These are phyloP conservation scores for Amazona vittata DNA, from an alignment of 2,113 vertebrate species.

Conservation along the genomic window DNA sequence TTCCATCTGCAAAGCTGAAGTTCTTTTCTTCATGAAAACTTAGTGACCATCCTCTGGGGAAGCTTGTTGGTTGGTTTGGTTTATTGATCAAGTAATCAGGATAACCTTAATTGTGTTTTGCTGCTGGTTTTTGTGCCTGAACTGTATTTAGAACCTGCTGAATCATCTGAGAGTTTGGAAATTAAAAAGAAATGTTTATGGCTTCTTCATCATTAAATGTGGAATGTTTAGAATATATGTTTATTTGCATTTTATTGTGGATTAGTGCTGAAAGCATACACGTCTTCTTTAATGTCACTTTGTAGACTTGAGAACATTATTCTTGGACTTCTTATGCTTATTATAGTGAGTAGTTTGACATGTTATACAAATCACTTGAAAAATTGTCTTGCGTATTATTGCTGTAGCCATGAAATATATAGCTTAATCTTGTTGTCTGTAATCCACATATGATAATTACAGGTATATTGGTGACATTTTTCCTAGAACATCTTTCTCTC, in stretches of 20 bases:
- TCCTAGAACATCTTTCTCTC: background rate
- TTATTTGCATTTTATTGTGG: background rate
- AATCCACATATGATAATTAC: conserved; percentile 22
- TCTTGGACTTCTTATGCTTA: background rate
- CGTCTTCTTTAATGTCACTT: background rate
- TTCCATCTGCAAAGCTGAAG: background rate
- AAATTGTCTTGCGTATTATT: background rate
- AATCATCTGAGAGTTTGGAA: background rate
- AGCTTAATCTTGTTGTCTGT: conserved; percentile 18
- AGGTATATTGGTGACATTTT: conserved; percentile 12
- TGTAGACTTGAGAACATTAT: background rate
- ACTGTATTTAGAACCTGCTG: background rate
- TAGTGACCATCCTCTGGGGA: background rate
- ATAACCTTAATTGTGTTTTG: background rate
- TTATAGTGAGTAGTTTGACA: background rate
- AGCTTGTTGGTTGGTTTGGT: background rate
- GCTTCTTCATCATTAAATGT: background rate
- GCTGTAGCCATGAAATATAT: background rate
- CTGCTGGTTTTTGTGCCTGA: background rate
- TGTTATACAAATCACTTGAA: conserved; percentile 12
- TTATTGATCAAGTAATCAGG: background rate
- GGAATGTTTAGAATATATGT: background rate
- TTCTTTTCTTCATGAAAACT: background rate
- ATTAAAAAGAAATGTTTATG: background rate
- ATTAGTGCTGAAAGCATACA: background rate